Base-by-base conservation (phyloP, 2,113 vertebrate genomes). In the Sminthopsis crassicaudata region DNA sequence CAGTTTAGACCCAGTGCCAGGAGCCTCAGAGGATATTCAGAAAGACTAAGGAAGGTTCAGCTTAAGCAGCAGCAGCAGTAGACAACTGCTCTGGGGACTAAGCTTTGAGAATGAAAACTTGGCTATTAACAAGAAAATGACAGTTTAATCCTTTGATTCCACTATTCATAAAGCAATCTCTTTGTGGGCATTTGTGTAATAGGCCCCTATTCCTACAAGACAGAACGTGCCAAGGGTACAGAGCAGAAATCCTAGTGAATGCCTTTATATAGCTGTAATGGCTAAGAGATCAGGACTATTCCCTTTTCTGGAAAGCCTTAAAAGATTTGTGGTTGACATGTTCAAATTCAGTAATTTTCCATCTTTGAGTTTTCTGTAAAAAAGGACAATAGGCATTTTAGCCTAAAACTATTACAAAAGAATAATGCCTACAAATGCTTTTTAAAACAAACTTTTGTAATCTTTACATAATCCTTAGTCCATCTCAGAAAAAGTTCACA, bases 291-390 rank as follows among this genome's bases (percentile, higher is more conserved):
- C 30, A 46, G 90, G 60, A 67, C 89, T 91, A 92, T 97, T 96
- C 98, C 98, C 98, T 98, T 98, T 98, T 98, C 98, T 98, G 98
- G 98, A 98, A 95, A 94, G 6, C 27, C 97, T 23, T 84, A 89
- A 52, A 94, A 98, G 97, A 97, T 96, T 89, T 14, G 95, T 94
- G 16, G 96, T 89, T 97, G 55, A 93, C 94, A 96, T 42, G 50
- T 52, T 91, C 93, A 94, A 94, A 50, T 22, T 36, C 30, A 24
- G 12, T 67, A 2, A 91, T 24, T 8, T 23, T 26, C 53, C 91
- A 52, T 36, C 90, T 94, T 94, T 23, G 96, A 76, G 93, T 91
- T 90, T 52, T 46, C 60, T 91, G 26, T 0, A 91, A 94, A 67
- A 67, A 3, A 91, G 96, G 55, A 92, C 46, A 95, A 94, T 25